Evolutionary conservation across 2,888 invertebrate species (phyloP).

Genomic region (Autographa pulchrina): DNA sequence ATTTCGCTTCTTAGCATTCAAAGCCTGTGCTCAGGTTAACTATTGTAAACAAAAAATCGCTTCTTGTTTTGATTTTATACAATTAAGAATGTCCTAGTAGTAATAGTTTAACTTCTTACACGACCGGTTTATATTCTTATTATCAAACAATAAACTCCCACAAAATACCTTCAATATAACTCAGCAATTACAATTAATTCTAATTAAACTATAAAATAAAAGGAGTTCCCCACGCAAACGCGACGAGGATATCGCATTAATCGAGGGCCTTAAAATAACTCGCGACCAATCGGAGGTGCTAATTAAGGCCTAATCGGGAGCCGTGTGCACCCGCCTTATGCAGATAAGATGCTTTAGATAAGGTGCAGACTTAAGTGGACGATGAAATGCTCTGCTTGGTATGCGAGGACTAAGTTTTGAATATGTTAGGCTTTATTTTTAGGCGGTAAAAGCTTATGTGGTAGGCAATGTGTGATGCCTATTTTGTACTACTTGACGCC

Average conservation of each 20-base stretch:
- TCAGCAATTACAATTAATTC: slow-evolving; percentile 42
- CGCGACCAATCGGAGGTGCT: slow-evolving; percentile 59
- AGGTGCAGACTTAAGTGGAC: slow-evolving; percentile 36
- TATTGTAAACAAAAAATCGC: too few species aligned
- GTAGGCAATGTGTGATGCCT: too few species aligned
- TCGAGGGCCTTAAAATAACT: slow-evolving; percentile 59
- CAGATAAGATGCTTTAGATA: slow-evolving; percentile 57
- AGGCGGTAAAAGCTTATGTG: background rate
- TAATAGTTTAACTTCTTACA: background rate
- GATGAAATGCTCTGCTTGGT: slow-evolving; percentile 14
- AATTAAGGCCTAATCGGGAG: slow-evolving; percentile 70
- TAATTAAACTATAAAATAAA: slow-evolving; percentile 53
- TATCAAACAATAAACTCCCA: background rate
- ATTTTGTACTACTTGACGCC: too few species aligned
- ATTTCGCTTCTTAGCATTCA: too few species aligned
- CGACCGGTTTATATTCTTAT: background rate
- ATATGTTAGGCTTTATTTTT: background rate
- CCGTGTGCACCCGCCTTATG: slow-evolving; percentile 50
- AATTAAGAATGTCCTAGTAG: too few species aligned
- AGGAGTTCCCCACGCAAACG: slow-evolving; percentile 27
- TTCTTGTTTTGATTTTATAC: too few species aligned
- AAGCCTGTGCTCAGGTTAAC: too few species aligned
- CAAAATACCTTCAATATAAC: slow-evolving; percentile 21
- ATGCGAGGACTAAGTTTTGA: background rate
- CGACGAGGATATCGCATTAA: slow-evolving; percentile 58